Evolutionary conservation across 2,797 vertebrate species (phyloP), one percentile per base, ranked within the genome.

Genomic region (Urosaurus nigricauda): DNA sequence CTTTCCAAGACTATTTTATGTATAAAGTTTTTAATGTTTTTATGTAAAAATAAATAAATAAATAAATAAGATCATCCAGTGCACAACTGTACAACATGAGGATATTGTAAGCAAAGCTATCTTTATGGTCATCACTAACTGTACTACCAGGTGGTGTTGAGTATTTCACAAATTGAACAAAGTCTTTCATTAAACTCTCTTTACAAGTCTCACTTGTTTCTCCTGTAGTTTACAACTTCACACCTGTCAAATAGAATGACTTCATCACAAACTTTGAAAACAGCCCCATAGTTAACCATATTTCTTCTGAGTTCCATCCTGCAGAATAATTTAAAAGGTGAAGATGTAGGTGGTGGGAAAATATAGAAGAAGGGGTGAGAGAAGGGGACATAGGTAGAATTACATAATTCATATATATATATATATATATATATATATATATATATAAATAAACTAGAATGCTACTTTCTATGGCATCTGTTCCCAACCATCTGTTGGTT

Each of bases 381-480:
- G 83, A 60, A 84, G 60, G 53, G 79, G 83, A 86, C 1, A 87
- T 58, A 87, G 81, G n/a, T 0, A 0, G 82, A 92, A 11, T 74
- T 85, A 92, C 65, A 83, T 77, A 71, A 80, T 26, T 21, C 19
- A 8, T 68, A 68, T 84, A 90, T 78, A 47, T 47, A 60, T 51
- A 70, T 70, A 93, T 90, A 8, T 68, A 68, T 84, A 90, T 78
- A 47, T 47, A 60, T 51, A 32, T 74, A 75, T 70, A 93, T 90
- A 8, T 68, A 68, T 84, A 90, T 78, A 47, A 29, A 60, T 51
- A 5, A 43, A 43, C 43, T 43, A 43, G 43, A 43, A 70, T 56
- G 81, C 74, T 83, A 77, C n/a, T 2, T 71, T 16, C n/a, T 87
- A 40, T 14, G 13, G 26, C 53, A 90, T 78, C 29, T 53, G 74